Evolutionary conservation across 2,888 invertebrate genomes (phyloP), one percentile per base, ranked within the genome.

Genomic region (Aspidapion aeneum): DNA sequence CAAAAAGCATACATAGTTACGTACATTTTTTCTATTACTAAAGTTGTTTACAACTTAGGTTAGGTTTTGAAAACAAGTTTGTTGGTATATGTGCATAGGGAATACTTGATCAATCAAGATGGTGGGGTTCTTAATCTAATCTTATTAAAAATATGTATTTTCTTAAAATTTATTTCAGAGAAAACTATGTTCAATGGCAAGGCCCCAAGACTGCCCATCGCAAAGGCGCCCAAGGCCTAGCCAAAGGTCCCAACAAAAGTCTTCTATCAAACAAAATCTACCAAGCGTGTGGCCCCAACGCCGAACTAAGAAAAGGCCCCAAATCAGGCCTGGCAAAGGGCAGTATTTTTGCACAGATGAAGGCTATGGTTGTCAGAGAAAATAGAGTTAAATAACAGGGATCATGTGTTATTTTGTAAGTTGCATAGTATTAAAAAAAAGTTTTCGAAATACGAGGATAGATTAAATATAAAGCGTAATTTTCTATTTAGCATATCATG

Each of bases 131-230:
- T n/a, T n/a, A n/a, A n/a, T n/a, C n/a, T n/a, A n/a, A n/a, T n/a
- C n/a, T n/a, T n/a, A n/a, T n/a, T n/a, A n/a, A n/a, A n/a, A n/a
- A n/a, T n/a, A n/a, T n/a, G n/a, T n/a, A n/a, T n/a, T n/a, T n/a
- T n/a, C n/a, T 52, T 18, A 2, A 19, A 7, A 21, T 58, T 61
- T 22, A 18, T 64, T 68, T 55, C 57, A 93, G 93, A 63, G 87
- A 87, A 67, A 92, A 93, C 74, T 94, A 94, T 75, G 85, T 92
- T 57, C 87, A 91, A 2, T 93, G 93, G 93, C 89, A 89, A 69
- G 93, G 93, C 0, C 89, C 92, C 0, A 89, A 93, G 78, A 86
- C 87, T 0, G 84, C 83, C 57, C 78, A 88, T 17, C 79, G 84
- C 5, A 78, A 79, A 21, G 86, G 86, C 0, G 77, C 81, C n/a